A percentile compares a stretch with the other conserved stretches of the same genome.
Conservation (phyloP, 2,113 vertebrate genomes). For the Oryzias javanicus region DNA sequence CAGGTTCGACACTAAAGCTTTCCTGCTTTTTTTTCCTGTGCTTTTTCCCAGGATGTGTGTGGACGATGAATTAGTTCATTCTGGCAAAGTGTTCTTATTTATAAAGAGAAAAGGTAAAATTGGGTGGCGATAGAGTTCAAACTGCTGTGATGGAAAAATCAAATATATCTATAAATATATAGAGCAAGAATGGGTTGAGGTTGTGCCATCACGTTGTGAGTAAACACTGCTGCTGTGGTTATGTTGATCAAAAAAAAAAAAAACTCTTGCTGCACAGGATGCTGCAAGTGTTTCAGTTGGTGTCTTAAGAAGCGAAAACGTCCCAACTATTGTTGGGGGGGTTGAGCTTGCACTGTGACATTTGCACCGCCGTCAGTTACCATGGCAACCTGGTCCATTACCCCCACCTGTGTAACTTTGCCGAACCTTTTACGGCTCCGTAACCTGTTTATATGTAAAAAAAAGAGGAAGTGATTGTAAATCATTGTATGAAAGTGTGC, state of each 20-base stretch:
- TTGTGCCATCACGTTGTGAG: slow-evolving; percentile 12
- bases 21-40: slow-evolving; percentile 39
- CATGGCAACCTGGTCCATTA: neutral
- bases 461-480: slow-evolving; percentile 62
- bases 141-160: slow-evolving; percentile 15
- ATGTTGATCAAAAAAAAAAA: slow-evolving; percentile 1
- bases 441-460: slow-evolving; percentile 33
- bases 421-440: neutral
- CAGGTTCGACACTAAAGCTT: slow-evolving; percentile 64
- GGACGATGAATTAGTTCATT: slow-evolving; percentile 8
- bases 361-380: slow-evolving; percentile 24
- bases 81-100: slow-evolving; percentile 47
- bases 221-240: slow-evolving; percentile 45
- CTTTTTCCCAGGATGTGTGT: slow-evolving; percentile 46
- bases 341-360: slow-evolving; percentile 19
- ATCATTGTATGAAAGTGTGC: slow-evolving; percentile 36
- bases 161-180: slow-evolving; percentile 11
- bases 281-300: slow-evolving; percentile 8
- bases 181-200: no score
- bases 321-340: neutral
- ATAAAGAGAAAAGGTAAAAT: slow-evolving; percentile 20
- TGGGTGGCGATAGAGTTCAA: slow-evolving; percentile 22
- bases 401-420: slow-evolving; percentile 4
- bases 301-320: slow-evolving; percentile 1
- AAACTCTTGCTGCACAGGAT: slow-evolving; percentile 29